Evolutionary conservation across 2,797 vertebrate species (phyloP), one percentile per base, ranked within the genome.

Genomic region (Acipenser transmontanus): DNA sequence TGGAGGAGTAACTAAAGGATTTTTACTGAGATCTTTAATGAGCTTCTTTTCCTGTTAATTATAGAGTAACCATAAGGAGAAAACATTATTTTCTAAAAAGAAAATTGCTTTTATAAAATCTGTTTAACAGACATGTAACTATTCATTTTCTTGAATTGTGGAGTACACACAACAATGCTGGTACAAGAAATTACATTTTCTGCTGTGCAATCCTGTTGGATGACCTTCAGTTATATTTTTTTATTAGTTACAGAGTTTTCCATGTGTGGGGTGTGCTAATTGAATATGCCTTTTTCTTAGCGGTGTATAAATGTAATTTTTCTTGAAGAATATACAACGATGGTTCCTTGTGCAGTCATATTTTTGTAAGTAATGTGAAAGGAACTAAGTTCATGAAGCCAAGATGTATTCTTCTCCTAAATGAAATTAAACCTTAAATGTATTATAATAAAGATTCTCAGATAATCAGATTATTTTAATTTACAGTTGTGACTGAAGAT

Each of bases 181-280:
- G 34, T 34, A 34, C 34, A 34, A 34, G 34, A 0, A 34, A 34
- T n/a, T 47, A 71, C 11, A 10, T 68, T 17, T 59, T 61, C n/a
- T 9, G 69, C 51, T 67, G 12, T 66, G 64, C 60, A 62, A 73
- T 80, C 57, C 54, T 47, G 50, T 74, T 74, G 80, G 63, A 71
- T 80, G 75, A 84, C 72, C 71, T 78, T 81, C 34, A 34, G 12
- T 78, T 83, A 64, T 86, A 82, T 83, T 87, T 87, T 88, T 87
- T 79, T 85, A 86, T 76, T 76, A 71, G 72, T 69, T 66, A 80
- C 76, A 76, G 72, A 17, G 13, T 11, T 54, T 64, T 17, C 47
- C 10, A 11, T 64, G 8, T 54, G 14, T 64, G 14, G 7, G 2
- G 8, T 6, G n/a, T 1, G 14, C 63, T 64, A 20, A 7, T 8